Percentiles rank a stretch among this genome's conserved stretches.
These are phyloP conservation scores for Coenonympha arcania DNA, from an alignment of 2,888 invertebrate species.

Conservation along the genomic window DNA sequence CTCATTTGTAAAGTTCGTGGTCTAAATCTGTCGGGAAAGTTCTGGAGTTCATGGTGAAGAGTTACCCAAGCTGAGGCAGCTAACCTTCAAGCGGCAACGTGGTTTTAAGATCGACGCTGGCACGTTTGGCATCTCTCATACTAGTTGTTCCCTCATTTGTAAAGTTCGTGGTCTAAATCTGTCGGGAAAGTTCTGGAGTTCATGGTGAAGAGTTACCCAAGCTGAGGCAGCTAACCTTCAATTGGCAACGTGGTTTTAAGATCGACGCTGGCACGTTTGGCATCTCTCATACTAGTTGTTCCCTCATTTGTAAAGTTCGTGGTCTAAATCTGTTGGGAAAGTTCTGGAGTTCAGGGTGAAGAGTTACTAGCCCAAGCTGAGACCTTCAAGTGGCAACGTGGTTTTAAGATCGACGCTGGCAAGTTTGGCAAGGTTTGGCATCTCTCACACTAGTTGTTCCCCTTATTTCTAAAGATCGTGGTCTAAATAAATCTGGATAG, in stretches of 20 bases:
- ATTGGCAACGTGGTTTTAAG: slow-evolving; percentile 95
- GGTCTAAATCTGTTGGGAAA: slow-evolving; percentile 38
- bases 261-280: slow-evolving; percentile 94
- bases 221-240: slow-evolving; percentile 87
- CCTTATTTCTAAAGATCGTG: too few species aligned
- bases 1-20: too few species aligned
- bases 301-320: too few species aligned
- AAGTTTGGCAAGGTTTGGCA: slow-evolving; percentile 84
- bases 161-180: too few species aligned
- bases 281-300: too few species aligned
- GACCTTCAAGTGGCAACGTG: slow-evolving; percentile 94
- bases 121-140: slow-evolving; percentile 77
- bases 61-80: slow-evolving; percentile 82
- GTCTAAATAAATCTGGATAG: too few species aligned
- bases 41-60: slow-evolving; percentile 52
- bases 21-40: too few species aligned
- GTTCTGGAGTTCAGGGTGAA: slow-evolving; percentile 50
- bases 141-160: too few species aligned
- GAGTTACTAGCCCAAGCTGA: slow-evolving; percentile 81
- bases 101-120: slow-evolving; percentile 94
- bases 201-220: slow-evolving; percentile 76
- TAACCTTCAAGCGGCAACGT: slow-evolving; percentile 95
- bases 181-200: slow-evolving; percentile 46
- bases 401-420: slow-evolving; percentile 92
- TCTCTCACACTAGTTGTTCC: too few species aligned